These are phyloP conservation scores for Ladona fulva DNA, from an alignment of 1,140 invertebrate genomes.

Conservation along the genomic window DNA sequence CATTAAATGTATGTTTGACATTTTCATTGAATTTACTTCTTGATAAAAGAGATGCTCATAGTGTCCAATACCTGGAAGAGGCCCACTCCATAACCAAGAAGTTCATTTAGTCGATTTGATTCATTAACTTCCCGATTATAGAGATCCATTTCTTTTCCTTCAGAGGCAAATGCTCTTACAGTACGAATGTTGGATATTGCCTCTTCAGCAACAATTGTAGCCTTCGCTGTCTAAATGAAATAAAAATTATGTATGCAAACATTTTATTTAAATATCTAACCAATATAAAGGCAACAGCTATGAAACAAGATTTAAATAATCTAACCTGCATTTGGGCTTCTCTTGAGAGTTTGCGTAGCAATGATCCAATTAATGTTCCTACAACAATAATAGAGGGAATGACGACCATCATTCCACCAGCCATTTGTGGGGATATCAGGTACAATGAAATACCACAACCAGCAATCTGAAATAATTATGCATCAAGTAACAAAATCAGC, in stretches of 20 bases:
- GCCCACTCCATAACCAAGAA: conserved; percentile 82
- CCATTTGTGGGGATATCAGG: conserved; percentile 81
- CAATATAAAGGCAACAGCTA: too few species aligned
- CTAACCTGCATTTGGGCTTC: conserved; percentile 67
- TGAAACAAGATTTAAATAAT: conserved; percentile 14
- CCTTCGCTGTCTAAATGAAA: conserved; percentile 58
- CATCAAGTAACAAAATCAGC: neutral
- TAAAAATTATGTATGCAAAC: too few species aligned
- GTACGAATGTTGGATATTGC: conserved; percentile 86
- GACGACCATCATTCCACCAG: conserved; percentile 64
- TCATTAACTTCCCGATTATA: conserved; percentile 65
- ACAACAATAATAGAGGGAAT: conserved; percentile 72
- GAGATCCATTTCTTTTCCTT: conserved; percentile 67
- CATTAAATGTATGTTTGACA: too few species aligned
- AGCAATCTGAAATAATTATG: conserved; percentile 42
- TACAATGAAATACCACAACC: conserved; percentile 71
- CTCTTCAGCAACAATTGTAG: conserved; percentile 84
- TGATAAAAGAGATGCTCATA: too few species aligned
- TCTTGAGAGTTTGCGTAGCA: conserved; percentile 61
- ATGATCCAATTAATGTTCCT: conserved; percentile 63
- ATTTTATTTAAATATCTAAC: too few species aligned
- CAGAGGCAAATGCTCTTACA: conserved; percentile 85
- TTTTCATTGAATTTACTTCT: too few species aligned
- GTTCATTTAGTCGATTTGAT: conserved; percentile 60
- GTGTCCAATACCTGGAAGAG: conserved; percentile 56